Evolutionary conservation across 2,113 vertebrate genomes (phyloP).

Genomic region (Urocitellus parryii): DNA sequence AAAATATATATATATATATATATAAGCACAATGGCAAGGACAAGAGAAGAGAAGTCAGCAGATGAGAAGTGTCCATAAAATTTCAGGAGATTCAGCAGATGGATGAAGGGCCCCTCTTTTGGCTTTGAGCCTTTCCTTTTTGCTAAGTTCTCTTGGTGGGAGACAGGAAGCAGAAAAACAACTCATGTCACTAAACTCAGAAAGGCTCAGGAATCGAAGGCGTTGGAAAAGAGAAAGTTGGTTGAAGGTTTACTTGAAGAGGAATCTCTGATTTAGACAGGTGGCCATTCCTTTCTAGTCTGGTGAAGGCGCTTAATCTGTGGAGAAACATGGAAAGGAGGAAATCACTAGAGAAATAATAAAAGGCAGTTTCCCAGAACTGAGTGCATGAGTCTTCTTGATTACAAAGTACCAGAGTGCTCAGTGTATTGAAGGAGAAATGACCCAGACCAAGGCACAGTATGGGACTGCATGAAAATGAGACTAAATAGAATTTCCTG

Average conservation of each 20-base stretch:
- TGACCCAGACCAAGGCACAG: not conserved
- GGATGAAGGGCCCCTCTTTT: not conserved
- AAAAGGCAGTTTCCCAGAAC: not conserved
- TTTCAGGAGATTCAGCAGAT: not conserved
- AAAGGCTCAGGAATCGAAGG: not conserved
- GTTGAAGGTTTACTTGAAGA: not conserved
- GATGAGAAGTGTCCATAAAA: not conserved
- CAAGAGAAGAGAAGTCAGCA: constrained; percentile 4
- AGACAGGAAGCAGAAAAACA: not conserved
- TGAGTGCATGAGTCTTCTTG: not conserved
- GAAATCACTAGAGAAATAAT: constrained; percentile 2
- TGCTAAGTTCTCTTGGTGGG: not conserved
- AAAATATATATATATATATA: not conserved
- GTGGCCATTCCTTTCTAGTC: not conserved
- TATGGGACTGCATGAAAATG: not conserved
- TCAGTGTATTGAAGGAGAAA: not conserved
- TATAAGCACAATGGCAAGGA: not conserved
- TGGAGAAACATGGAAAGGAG: not conserved
- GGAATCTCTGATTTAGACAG: not conserved
- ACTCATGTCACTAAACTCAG: not conserved
- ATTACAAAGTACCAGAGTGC: not conserved
- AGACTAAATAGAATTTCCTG: not conserved
- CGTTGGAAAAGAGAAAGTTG: not conserved
- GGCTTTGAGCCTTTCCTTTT: not conserved
- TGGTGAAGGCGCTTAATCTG: not conserved